Evolutionary conservation across 2,113 vertebrate genomes (phyloP).

Genomic region (Cyanocitta stelleri): DNA sequence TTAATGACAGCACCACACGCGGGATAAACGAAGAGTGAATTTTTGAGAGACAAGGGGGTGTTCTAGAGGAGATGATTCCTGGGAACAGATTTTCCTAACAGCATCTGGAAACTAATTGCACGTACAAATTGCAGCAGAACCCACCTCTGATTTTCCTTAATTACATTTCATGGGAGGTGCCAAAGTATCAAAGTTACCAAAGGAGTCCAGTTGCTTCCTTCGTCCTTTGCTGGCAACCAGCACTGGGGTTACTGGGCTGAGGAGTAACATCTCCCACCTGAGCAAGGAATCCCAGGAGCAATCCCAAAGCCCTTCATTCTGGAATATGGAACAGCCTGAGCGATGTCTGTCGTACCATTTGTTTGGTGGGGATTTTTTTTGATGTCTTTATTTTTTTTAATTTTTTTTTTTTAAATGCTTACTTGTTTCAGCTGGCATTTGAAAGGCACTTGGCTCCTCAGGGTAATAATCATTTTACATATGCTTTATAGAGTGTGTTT

Average conservation of each 20-base stretch:
- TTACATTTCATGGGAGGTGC: neutral
- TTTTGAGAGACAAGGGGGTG: neutral
- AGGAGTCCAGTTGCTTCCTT: neutral
- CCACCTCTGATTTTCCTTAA: neutral
- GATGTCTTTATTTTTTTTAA: neutral
- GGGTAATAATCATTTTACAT: slow-evolving; percentile 57
- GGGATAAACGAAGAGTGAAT: neutral
- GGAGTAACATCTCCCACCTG: neutral
- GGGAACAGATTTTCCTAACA: neutral
- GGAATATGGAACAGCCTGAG: slow-evolving; percentile 32
- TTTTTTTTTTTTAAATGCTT: neutral
- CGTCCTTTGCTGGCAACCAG: neutral
- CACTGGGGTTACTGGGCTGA: neutral
- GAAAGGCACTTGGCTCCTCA: slow-evolving; percentile 63
- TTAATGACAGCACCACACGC: neutral
- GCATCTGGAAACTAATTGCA: slow-evolving; percentile 14
- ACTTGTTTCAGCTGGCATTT: slow-evolving; percentile 59
- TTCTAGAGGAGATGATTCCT: neutral
- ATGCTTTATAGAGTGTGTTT: slow-evolving; percentile 62
- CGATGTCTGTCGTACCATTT: neutral
- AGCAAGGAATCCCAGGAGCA: neutral
- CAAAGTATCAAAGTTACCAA: neutral
- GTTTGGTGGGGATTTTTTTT: neutral
- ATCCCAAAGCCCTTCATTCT: neutral
- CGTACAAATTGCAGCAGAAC: neutral